Evolutionary conservation across 2,113 vertebrate species (phyloP).

Genomic region (Hypomesus transpacificus): DNA sequence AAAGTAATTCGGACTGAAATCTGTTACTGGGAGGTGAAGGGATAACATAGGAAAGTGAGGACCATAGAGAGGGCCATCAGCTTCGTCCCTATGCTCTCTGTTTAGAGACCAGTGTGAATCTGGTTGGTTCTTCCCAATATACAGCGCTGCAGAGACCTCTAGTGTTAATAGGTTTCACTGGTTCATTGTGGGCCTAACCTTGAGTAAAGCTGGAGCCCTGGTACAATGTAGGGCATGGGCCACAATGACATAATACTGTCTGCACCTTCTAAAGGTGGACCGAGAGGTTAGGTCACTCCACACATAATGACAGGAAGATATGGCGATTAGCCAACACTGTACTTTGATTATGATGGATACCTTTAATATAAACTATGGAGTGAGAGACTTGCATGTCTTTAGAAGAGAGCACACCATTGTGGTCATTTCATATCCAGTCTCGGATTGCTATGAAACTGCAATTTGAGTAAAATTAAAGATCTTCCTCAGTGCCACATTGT

Average conservation of each 20-base stretch:
- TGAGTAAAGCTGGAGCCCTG: slow-evolving; percentile 60
- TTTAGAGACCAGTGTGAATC: slow-evolving; percentile 44
- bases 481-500: slow-evolving; percentile 48
- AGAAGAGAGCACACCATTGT: slow-evolving; percentile 50
- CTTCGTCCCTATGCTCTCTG: slow-evolving; percentile 45
- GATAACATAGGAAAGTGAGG: slow-evolving; percentile 64
- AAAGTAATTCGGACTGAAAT: slow-evolving; percentile 78
- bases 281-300: slow-evolving; percentile 8
- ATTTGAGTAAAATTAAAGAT: slow-evolving; percentile 58
- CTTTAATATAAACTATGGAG: slow-evolving; percentile 47
- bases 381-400: too few species aligned
- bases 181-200: slow-evolving; percentile 66
- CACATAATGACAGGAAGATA: background rate
- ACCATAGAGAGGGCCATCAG: slow-evolving; percentile 45
- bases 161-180: slow-evolving; percentile 68
- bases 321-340: slow-evolving; percentile 13
- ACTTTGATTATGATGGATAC: slow-evolving; percentile 39
- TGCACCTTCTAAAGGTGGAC: background rate
- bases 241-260: slow-evolving; percentile 9
- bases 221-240: slow-evolving; percentile 57
- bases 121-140: slow-evolving; percentile 43
- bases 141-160: slow-evolving; percentile 67
- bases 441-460: slow-evolving; percentile 55
- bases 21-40: slow-evolving; percentile 69
- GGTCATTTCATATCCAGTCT: slow-evolving; percentile 56